These are phyloP conservation scores for Machimus rusticus DNA, from an alignment of 2,888 invertebrate genomes.

Conservation along the genomic window DNA sequence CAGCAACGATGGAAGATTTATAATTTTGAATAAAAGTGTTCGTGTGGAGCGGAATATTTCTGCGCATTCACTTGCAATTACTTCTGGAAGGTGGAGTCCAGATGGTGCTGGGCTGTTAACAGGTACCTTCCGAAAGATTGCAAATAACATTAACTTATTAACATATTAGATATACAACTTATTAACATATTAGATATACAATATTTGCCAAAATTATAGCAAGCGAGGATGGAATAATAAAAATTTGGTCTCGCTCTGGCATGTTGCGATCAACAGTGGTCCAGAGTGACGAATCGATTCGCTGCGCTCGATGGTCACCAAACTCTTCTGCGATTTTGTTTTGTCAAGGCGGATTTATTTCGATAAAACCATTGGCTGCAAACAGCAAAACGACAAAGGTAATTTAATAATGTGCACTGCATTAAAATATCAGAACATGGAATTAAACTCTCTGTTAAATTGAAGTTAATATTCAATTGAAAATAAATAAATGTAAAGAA, in stretches of 20 bases:
- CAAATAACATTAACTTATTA: neutral
- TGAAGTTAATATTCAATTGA: too few relatives aligned
- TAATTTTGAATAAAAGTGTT: constrained; percentile 87
- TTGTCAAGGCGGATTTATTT: constrained; percentile 72
- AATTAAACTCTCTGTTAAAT: too few relatives aligned
- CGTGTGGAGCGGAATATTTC: constrained; percentile 91
- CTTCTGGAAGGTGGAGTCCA: constrained; percentile 90
- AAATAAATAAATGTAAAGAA: too few relatives aligned
- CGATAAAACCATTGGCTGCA: constrained; percentile 76
- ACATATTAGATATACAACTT: too few relatives aligned
- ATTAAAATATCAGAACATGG: neutral
- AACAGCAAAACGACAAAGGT: constrained; percentile 78
- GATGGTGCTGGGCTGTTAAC: constrained; percentile 93
- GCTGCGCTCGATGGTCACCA: constrained; percentile 85
- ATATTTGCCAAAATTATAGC: constrained; percentile 65
- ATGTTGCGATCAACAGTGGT: constrained; percentile 90
- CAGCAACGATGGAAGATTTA: constrained; percentile 88
- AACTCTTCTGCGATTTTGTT: constrained; percentile 74
- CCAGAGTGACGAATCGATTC: constrained; percentile 82
- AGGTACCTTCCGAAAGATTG: neutral
- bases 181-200: too few relatives aligned
- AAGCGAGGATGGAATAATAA: constrained; percentile 96
- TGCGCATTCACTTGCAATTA: constrained; percentile 90
- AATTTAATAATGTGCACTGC: constrained; percentile 48
- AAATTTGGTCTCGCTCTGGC: constrained; percentile 97